Conservation (phyloP, 2,797 vertebrate genomes). For the Odontamblyopus lacepedii region DNA sequence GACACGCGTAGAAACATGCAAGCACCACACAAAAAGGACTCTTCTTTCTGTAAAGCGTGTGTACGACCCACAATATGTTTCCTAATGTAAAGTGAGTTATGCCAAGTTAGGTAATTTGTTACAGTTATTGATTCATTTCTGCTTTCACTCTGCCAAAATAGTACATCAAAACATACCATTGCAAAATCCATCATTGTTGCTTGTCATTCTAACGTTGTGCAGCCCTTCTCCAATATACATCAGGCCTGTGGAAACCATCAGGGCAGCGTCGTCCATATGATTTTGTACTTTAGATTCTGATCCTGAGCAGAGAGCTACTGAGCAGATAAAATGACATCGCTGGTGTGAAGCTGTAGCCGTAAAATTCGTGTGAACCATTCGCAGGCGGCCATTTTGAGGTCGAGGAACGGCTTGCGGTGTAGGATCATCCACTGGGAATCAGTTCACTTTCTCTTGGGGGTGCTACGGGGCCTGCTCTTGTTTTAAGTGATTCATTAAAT, state of each 20-base stretch:
- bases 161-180: slow-evolving; percentile 1
- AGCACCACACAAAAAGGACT: too few relatives aligned
- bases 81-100: not conserved
- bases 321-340: slow-evolving; percentile 34
- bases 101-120: not conserved
- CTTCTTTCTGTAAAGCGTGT: too few relatives aligned
- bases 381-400: slow-evolving; percentile 53
- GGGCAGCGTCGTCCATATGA: slow-evolving; percentile 16
- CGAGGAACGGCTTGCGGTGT: slow-evolving; percentile 38
- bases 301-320: slow-evolving; percentile 20
- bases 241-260: slow-evolving; percentile 12
- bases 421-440: slow-evolving; percentile 52
- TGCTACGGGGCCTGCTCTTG: slow-evolving; percentile 49
- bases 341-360: slow-evolving; percentile 30
- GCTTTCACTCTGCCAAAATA: not conserved
- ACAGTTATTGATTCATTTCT: not conserved
- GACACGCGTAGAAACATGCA: too few relatives aligned
- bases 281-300: slow-evolving; percentile 14
- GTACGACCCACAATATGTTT: not conserved
- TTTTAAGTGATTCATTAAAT: slow-evolving; percentile 67
- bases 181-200: not conserved
- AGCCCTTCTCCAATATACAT: slow-evolving; percentile 33
- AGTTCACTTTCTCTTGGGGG: slow-evolving; percentile 42
- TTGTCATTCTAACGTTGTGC: not conserved
- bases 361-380: slow-evolving; percentile 18